Percentiles rank a stretch among this genome's conserved stretches.
Evolutionary conservation across 2,113 vertebrate species (phyloP).

Genomic region (Rhinopomastus cyanomelas): DNA sequence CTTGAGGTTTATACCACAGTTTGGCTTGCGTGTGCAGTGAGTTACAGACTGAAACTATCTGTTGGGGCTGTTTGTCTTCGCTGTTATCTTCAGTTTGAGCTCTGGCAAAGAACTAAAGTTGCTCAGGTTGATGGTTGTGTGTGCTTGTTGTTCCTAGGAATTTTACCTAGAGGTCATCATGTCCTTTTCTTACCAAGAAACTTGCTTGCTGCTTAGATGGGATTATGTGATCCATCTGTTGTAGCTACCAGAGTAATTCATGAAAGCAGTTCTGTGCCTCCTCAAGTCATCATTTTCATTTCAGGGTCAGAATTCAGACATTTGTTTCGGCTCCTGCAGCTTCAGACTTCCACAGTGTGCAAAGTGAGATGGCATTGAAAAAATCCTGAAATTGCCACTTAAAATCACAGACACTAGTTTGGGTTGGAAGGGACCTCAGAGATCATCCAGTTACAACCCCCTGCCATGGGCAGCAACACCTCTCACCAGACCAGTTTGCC

Average conservation of each 20-base stretch:
- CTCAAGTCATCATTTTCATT: not conserved
- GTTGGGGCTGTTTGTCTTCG: slow-evolving; percentile 15
- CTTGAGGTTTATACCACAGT: not conserved
- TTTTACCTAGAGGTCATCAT: slow-evolving; percentile 60
- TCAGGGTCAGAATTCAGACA: not conserved
- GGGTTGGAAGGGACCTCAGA: no score
- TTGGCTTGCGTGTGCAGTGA: not conserved
- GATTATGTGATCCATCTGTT: slow-evolving; percentile 49
- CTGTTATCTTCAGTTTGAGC: slow-evolving; percentile 12
- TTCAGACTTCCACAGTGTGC: not conserved
- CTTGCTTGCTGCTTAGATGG: slow-evolving; percentile 4
- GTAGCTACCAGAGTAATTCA: slow-evolving; percentile 13
- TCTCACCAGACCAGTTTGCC: no score
- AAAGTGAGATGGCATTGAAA: not conserved
- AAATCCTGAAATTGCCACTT: not conserved
- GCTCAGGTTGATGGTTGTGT: slow-evolving; percentile 50
- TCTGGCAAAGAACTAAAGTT: slow-evolving; percentile 11
- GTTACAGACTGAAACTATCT: slow-evolving; percentile 8
- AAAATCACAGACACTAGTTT: not conserved
- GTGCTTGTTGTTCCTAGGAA: slow-evolving; percentile 54
- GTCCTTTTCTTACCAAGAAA: slow-evolving; percentile 53
- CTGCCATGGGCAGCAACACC: no score
- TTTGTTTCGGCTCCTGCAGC: not conserved
- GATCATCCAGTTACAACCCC: no score
- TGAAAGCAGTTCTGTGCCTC: not conserved